Base-by-base conservation (phyloP, 2,888 invertebrate genomes). In the Hydropsyche betteni region DNA sequence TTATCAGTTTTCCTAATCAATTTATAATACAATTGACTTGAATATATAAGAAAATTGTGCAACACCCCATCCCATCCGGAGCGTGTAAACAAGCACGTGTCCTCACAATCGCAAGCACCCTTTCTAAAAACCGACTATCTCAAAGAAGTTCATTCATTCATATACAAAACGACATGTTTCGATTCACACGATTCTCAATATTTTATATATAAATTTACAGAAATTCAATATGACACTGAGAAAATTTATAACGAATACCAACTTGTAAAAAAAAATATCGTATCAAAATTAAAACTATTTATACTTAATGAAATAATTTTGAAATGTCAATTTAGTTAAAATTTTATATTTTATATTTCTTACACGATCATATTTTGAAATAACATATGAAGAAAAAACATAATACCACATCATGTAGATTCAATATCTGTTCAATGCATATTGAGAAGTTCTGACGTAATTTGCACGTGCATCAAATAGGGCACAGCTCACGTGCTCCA, bases 401-500 rank as follows among this genome's bases (percentile, higher is more conserved):
- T 6, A 44, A 44, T 44, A 24, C 2, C 2, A 24, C 24, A 24
- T 24, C 2, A 24, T 24, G 1, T 24, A 24, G 44, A 44, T 2
- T 44, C 6, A 44, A 44, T 44, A 44, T 44, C 7, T 44, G 10
- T 44, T 44, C 44, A 44, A 10, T 44, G 10, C 10, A 44, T 44
- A 4, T 44, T 44, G 44, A 44, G 44, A 44, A 44, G 44, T 8
- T 44, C 44, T 44, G 44, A 44, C 3, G 44, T 44, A 44, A 73
- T 74, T 75, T 77, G 77, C 77, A 77, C 77, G 77, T 77, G 77
- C 68, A 34, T 68, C 64, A 74, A 75, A 72, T 72, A 52, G 72
- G 77, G 74, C 71, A 75, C 36, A 50, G 52, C 69, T 73, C 77
- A 77, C 75, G 77, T 77, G 77, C 68, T 61, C 73, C 55, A 75